Evolutionary conservation across 2,888 invertebrate genomes (phyloP).

Genomic region (Amaurobius ferox): DNA sequence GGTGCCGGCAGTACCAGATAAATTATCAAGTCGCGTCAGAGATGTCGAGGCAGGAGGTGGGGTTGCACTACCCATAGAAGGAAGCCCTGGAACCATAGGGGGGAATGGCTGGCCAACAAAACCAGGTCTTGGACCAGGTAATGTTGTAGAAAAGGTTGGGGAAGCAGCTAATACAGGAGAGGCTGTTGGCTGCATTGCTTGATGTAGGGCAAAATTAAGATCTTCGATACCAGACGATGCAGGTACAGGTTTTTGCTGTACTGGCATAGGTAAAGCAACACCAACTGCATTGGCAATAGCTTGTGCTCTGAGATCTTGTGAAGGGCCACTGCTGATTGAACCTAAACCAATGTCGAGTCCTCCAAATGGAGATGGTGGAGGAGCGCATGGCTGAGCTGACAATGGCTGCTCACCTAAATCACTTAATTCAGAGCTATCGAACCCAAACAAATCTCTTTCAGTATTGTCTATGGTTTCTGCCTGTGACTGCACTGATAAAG

Average conservation of each 20-base stretch:
- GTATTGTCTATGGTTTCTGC: conserved; percentile 18
- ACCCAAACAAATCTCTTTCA: conserved; percentile 59
- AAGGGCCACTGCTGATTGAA: conserved; percentile 14
- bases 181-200: conserved; percentile 52
- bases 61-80: conserved; percentile 47
- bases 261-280: conserved; percentile 40
- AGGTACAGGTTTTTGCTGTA: conserved; percentile 11
- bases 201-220: conserved; percentile 64
- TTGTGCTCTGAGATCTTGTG: conserved; percentile 52
- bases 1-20: conserved; percentile 43
- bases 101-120: conserved; percentile 56
- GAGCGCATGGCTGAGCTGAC: conserved; percentile 69
- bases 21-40: conserved; percentile 19
- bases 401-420: conserved; percentile 57
- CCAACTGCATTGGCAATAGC: conserved; percentile 63
- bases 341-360: conserved; percentile 50
- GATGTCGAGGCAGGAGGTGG: conserved; percentile 57
- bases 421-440: conserved; percentile 43
- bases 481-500: conserved; percentile 38
- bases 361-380: conserved; percentile 73
- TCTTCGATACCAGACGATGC: conserved; percentile 56
- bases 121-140: conserved; percentile 46
- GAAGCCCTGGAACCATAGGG: conserved; percentile 19
- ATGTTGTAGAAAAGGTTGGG: conserved; percentile 27
- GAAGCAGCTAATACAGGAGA: conserved; percentile 46